Conservation (phyloP, 2,113 vertebrate species). For the Pituophis catenifer region DNA sequence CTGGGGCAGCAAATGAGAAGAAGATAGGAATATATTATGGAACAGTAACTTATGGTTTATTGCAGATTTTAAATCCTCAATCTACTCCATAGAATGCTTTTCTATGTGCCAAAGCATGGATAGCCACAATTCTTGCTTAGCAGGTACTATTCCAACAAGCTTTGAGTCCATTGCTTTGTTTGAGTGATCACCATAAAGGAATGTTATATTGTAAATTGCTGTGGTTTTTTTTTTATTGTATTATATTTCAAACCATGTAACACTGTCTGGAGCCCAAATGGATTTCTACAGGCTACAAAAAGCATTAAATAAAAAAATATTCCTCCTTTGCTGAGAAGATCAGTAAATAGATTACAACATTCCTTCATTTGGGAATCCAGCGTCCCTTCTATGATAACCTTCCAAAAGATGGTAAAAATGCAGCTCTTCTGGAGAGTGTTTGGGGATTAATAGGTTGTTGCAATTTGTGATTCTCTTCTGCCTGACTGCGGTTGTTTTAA, state of each 20-base stretch:
- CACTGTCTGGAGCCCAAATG: background rate
- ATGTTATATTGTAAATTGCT: background rate
- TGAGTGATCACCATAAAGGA: background rate
- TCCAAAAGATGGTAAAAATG: background rate
- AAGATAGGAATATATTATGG: background rate
- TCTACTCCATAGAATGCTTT: background rate
- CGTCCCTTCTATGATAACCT: background rate
- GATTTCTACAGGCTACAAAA: background rate
- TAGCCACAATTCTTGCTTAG: background rate
- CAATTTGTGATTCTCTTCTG: background rate
- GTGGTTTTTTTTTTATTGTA: background rate
- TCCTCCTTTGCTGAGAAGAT: background rate
- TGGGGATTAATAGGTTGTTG: background rate
- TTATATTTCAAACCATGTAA: background rate
- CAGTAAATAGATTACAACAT: background rate
- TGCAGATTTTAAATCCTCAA: background rate
- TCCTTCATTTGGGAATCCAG: background rate
- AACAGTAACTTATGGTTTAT: background rate
- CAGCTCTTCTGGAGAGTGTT: background rate
- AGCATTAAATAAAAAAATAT: background rate
- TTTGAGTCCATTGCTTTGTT: background rate
- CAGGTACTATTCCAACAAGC: background rate
- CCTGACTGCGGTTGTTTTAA: background rate
- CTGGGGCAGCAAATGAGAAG: background rate
- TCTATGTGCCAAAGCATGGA: background rate